Conservation (phyloP, 2,797 vertebrate species). For the Argya squamiceps region DNA sequence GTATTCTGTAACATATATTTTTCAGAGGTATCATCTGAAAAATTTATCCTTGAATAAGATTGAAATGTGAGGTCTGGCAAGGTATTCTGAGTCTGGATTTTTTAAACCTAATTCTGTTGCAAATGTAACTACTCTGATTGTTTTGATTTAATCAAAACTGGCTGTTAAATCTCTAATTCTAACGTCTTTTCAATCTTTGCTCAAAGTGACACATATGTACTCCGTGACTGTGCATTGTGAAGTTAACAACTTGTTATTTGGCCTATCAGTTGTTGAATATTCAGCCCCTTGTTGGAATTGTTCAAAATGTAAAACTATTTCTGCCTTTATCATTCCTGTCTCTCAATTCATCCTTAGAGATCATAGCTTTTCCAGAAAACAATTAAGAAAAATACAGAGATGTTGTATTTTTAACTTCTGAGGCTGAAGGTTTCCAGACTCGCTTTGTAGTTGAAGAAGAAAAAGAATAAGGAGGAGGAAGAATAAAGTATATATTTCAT, state of each 20-base stretch:
- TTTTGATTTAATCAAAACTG: conserved; percentile 71
- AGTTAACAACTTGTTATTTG: conserved; percentile 72
- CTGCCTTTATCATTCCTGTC: conserved; percentile 55
- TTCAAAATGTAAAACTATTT: conserved; percentile 69
- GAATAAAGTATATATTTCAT: conserved; percentile 29
- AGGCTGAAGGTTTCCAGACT: conserved; percentile 50
- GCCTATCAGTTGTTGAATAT: conserved; percentile 69
- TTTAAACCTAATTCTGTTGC: conserved; percentile 40
- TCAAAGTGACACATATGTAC: conserved; percentile 62
- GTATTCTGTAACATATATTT: background rate
- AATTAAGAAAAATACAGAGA: conserved; percentile 56
- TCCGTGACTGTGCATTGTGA: conserved; percentile 61
- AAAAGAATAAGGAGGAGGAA: conserved; percentile 35
- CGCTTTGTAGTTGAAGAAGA: background rate
- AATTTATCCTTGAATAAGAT: conserved; percentile 10
- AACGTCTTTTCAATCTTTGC: conserved; percentile 66
- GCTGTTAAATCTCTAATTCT: conserved; percentile 67
- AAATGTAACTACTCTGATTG: conserved; percentile 46
- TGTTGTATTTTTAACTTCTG: conserved; percentile 42
- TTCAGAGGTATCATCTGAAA: conserved; percentile 12
- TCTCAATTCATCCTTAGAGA: conserved; percentile 61
- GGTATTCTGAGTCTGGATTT: conserved; percentile 15
- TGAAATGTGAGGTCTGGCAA: conserved; percentile 28
- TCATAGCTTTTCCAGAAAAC: conserved; percentile 52
- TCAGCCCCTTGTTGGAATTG: conserved; percentile 60